phyloP scores from a whole-genome alignment of 2,113 vertebrate genomes.

The Zosterops borbonicus region DNA sequence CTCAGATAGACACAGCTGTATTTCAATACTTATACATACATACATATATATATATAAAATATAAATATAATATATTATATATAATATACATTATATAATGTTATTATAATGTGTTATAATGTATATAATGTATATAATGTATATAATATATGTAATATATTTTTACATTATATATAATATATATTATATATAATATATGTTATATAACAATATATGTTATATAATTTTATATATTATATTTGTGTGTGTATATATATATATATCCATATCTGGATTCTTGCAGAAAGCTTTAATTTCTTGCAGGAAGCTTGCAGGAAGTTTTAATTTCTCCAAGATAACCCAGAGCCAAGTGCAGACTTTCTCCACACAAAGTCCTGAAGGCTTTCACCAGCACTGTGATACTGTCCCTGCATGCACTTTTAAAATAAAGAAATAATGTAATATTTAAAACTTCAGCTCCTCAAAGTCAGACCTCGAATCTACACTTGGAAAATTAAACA shows the following conservation, averaged over 20 bases:
- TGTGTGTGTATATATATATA: neutral
- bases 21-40: too few species aligned
- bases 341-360: neutral
- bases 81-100: too few species aligned
- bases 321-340: neutral
- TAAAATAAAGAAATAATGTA: neutral
- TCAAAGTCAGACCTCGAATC: neutral
- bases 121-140: too few species aligned
- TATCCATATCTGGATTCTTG: too few species aligned
- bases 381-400: neutral
- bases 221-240: too few species aligned
- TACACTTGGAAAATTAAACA: neutral
- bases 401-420: neutral
- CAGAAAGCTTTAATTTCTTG: neutral
- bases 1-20: fast-evolving
- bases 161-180: too few species aligned
- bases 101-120: too few species aligned
- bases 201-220: too few species aligned
- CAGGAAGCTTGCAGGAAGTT: neutral
- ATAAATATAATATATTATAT: too few species aligned
- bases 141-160: too few species aligned
- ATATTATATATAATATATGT: too few species aligned
- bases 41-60: too few species aligned
- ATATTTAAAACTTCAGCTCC: neutral
- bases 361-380: neutral